Evolutionary conservation across 2,797 vertebrate species (phyloP), one percentile per base, ranked within the genome.

Genomic region (Synanceia verrucosa): DNA sequence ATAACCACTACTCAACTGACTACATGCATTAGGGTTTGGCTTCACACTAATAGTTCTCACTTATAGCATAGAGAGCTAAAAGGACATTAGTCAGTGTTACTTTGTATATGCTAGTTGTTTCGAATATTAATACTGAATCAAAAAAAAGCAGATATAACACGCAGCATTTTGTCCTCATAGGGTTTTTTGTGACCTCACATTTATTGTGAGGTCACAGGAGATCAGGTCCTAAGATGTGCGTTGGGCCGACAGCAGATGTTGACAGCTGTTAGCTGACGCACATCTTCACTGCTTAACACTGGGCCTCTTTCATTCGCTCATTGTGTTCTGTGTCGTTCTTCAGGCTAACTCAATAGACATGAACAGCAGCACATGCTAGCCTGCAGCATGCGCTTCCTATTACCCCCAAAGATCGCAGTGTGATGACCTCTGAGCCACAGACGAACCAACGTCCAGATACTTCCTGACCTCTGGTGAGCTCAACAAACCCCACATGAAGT

Each of bases 361-460:
- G 7, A 74, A 76, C 56, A 65, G 70, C 73, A 59, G 26, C 78
- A 39, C 68, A 46, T 70, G 69, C 61, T 58, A 47, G 63, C 29
- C 34, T 23, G 66, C 23, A 79, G 76, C 91, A 89, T 78, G 82
- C 48, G 83, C 82, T 80, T 79, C 75, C 65, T 16, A 81, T 91
- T 88, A 87, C 16, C 44, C 65, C 55, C 12, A 4, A 52, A 36
- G 70, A 64, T 50, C 14, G 33, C 26, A 8, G 53, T 3, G 0
- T 2, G 61, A 28, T 33, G n/a, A 71, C 43, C 70, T 41, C 66
- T 14, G 70, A 73, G 46, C 61, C n/a, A n/a, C n/a, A n/a, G n/a
- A n/a, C n/a, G n/a, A n/a, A n/a, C n/a, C n/a, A n/a, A n/a, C 0
- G 55, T 23, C n/a, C 1, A 44, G 24, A 24, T 37, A 9, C 9